These are phyloP conservation scores for Oryctolagus cuniculus DNA, from an alignment of 2,113 vertebrate species.

Conservation along the genomic window mOryCun1.1 NC_091448.1:59729501-59730000, in stretches of 20 bases:
- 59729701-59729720: neutral
- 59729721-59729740: neutral
- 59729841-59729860: neutral
- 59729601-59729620: neutral
- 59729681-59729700: neutral
- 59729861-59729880: neutral
- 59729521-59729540: too few species aligned
- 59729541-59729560: too few species aligned
- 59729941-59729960: slow-evolving; percentile 84
- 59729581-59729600: too few species aligned
- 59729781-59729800: neutral
- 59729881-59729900: neutral
- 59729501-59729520: too few species aligned
- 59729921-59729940: slow-evolving; percentile 15
- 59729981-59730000: slow-evolving; percentile 95
- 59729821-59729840: neutral
- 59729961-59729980: slow-evolving; percentile 93
- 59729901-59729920: neutral
- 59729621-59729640: neutral
- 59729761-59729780: neutral
- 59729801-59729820: neutral
- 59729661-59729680: neutral
- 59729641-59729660: neutral
- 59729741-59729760: neutral
- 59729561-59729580: too few species aligned